These are phyloP conservation scores for Scalopus aquaticus DNA, from an alignment of 2,113 vertebrate species.

Conservation along the genomic window DNA sequence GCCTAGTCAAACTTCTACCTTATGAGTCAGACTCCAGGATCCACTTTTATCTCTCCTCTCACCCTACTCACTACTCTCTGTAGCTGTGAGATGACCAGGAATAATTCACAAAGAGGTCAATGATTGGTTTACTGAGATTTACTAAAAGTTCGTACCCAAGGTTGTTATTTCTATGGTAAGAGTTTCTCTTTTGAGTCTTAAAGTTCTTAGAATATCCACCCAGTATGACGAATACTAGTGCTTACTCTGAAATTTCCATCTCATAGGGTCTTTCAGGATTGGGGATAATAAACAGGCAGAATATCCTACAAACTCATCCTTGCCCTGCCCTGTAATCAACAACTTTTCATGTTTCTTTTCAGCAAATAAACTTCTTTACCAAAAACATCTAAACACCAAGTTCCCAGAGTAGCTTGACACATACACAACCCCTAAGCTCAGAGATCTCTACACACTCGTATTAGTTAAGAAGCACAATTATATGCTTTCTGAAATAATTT, in stretches of 20 bases:
- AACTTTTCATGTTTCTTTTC: neutral
- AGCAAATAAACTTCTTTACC: neutral
- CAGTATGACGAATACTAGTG: neutral
- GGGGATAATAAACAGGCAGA: neutral
- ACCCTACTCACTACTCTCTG: neutral
- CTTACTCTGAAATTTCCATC: neutral
- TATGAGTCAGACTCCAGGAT: neutral
- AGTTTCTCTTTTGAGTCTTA: neutral
- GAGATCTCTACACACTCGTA: neutral
- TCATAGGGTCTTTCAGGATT: neutral
- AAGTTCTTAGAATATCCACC: neutral
- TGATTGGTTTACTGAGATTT: neutral
- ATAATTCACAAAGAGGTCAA: neutral
- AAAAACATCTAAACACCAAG: conserved; percentile 8
- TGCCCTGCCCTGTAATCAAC: neutral
- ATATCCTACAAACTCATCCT: neutral
- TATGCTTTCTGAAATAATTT: neutral
- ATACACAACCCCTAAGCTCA: neutral
- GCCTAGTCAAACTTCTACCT: neutral
- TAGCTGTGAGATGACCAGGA: neutral
- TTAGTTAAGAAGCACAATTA: neutral
- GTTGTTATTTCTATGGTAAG: neutral
- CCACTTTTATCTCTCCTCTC: neutral
- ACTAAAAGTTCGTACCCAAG: neutral
- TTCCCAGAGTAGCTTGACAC: neutral